Evolutionary conservation across 2,888 invertebrate species (phyloP), one percentile per base, ranked within the genome.

Genomic region (Phyllotreta striolata): DNA sequence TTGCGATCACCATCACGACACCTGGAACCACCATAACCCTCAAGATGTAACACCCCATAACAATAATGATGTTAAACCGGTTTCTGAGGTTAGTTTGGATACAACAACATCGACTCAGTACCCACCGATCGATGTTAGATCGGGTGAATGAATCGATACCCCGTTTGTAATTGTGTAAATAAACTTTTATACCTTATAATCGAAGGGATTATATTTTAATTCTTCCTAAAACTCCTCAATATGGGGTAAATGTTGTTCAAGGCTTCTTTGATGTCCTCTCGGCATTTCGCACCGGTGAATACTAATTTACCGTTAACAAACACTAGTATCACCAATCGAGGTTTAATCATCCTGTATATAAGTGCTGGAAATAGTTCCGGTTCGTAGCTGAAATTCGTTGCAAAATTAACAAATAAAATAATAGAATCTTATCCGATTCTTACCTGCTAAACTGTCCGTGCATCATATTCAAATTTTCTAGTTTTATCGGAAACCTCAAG

Each of bases 301-400:
- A 99, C 98, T 71, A 99, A 90, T 87, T 99, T 99, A 60, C 99
- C 99, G 81, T 98, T 98, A 0, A 99, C 98, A 84, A 99, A 99
- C 80, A 99, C 98, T 8, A 99, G 84, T 67, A 99, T 83, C 3
- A 98, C 98, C 70, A 99, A 91, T 71, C 96, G 88, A 0, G 98
- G 98, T 76, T 95, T 92, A 43, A 98, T 93, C 95, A 99, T 95
- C 75, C 98, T 87, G 81, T 99, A 99, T 62, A 99, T 96, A 37
- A 99, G 86, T n/a, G 98, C 99, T 6, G 99, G 98, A 83, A 99
- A 99, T 60, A 99, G 83, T 83, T 99, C 99, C 0, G 99, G 98
- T 81, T 99, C 99, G 78, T 99, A 99, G 76, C 90, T 89, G 78
- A 87, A 73, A 71, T n/a, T n/a, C n/a, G n/a, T 47, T 55, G 54